Evolutionary conservation across 1,140 invertebrate species (phyloP), one percentile per base, ranked within the genome.

Genomic region (Drosophila santomea): DNA sequence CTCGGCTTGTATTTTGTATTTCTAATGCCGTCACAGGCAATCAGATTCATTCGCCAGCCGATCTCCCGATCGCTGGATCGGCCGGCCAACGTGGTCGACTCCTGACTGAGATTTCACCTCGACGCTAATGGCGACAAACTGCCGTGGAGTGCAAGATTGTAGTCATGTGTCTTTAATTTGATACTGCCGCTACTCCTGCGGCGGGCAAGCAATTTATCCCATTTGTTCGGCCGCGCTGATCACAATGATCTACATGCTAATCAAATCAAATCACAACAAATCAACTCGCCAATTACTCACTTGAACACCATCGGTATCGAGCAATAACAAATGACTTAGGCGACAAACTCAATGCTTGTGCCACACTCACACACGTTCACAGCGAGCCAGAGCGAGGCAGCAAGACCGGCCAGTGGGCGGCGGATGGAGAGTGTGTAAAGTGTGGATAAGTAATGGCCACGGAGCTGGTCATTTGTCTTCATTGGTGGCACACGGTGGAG

Each of bases 71-170:
- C 43, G 20, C 10, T 8, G 43, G 43, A 45, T 45, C 43, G 36
- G 44, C 23, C 41, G 54, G 41, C 50, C 60, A 76, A 66, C 50
- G 76, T 54, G 58, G 68, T 54, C 71, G 63, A 78, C 80, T 86
- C 68, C 68, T 71, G 68, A 32, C 68, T 71, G 68, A 58, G 86
- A 86, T 90, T 90, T 86, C 67, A 74, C 75, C 83, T 82, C 86
- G 86, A 90, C 86, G 86, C 86, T 90, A 90, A 90, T 90, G 86
- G 86, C 86, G 86, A 90, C 86, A 90, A 90, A 90, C 82, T 90
- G 86, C 86, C 86, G 86, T 90, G 68, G 71, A 90, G 78, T 86
- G 80, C 74, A 81, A 90, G 82, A 90, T 82, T 90, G 85, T 81
- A 68, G 68, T 64, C 79, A 74, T 74, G 71, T 74, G 71, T 67